Evolutionary conservation across 2,888 invertebrate genomes (phyloP), one percentile per base, ranked within the genome.

Genomic region (Eucera pruinosa): DNA sequence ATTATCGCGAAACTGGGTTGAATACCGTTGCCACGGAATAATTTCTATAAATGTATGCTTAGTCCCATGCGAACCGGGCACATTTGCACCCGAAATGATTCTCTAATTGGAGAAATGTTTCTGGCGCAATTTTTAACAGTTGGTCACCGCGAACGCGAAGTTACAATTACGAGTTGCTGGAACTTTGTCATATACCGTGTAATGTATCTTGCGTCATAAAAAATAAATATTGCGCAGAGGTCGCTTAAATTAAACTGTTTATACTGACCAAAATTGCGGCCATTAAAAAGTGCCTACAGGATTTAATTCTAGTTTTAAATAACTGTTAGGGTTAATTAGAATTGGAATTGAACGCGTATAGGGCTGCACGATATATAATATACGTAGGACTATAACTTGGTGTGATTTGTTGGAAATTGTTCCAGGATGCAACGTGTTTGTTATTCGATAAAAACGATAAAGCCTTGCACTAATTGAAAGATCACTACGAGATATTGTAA

Each of bases 81-180:
- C 25, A 25, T n/a, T 23, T n/a, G 18, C 13, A 1, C 55, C 36
- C 36, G 33, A n/a, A 62, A 50, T 62, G 39, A 39, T 50, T 36
- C 62, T 18, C 50, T 62, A 62, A 50, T 62, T 50, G 50, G 39
- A 27, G 36, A 36, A 61, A 48, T n/a, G 48, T 50, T 62, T n/a
- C 48, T 4, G n/a, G 23, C 23, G 9, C 9, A 48, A 36, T 61
- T 61, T 61, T 61, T 36, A 13, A 6, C 48, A 30, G 36, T 23
- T 30, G 36, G 6, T 4, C 30, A 9, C 20, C 33, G 7, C 0
- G 60, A 11, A 15, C 23, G 20, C 15, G 30, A 33, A 48, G n/a
- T 48, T 61, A 23, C 23, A 30, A 11, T 30, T 20, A 61, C 36
- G 47, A 36, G 36, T 6, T n/a, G 15, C 2, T 11, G 33, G 7